Base-by-base conservation (phyloP, 2,113 vertebrate genomes). In the Chitala chitala region DNA sequence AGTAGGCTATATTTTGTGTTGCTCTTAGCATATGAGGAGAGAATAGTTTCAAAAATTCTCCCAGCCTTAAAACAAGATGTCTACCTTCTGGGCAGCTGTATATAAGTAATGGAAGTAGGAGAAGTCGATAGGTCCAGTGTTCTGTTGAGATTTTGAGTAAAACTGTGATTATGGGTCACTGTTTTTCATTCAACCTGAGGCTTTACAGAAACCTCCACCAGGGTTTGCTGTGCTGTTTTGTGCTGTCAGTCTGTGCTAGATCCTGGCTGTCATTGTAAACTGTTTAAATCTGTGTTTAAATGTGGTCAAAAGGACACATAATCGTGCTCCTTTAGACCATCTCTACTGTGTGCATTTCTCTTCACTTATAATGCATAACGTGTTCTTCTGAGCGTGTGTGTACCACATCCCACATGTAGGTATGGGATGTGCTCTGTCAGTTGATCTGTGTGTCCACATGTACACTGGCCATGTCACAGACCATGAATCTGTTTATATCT, bases 211-310 rank as follows among this genome's bases (percentile, higher is more conserved):
- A 50, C 5, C 22, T 22, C 42, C 44, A 48, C 12, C n/a, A 36
- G 51, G 50, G 56, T 48, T 46, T 38, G 72, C 58, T 31, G 44
- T 63, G 56, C 20, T 90, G 82, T 79, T 86, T 84, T 86, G 86
- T 74, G 81, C 85, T 46, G 84, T 13, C 17, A 44, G 51, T 72
- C 50, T 44, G 22, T 50, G 42, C 56, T 44, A 33, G 51, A 58
- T 48, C 74, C 65, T 63, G 17, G 46, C 71, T 64, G 33, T 68
- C 54, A 10, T 38, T 36, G 31, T 73, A 38, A 29, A 68, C 22
- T 76, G 31, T 70, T 59, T 12, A 51, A 53, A 44, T 31, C 53
- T 73, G 20, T 36, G 72, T 63, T 74, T 70, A 54, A 66, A 46
- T 78, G 77, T 76, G 71, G 79, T 78, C 76, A 75, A 63, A 58